Evolutionary conservation across 1,140 invertebrate species (phyloP).

Genomic region (Bacillus rossius): DNA sequence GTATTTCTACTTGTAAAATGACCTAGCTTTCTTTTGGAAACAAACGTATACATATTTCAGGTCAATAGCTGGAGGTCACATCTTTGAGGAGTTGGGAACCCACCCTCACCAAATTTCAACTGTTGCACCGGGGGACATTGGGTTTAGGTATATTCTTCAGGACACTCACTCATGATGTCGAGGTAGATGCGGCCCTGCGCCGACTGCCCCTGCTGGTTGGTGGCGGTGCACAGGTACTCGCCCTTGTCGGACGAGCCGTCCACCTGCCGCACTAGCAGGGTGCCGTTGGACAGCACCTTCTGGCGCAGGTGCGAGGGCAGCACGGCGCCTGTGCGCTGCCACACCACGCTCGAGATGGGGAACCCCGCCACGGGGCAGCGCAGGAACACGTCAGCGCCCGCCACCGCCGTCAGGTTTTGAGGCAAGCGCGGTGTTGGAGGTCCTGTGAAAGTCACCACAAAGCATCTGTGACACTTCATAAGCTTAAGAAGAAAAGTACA

Average conservation of each 20-base stretch:
- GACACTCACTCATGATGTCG: constrained; percentile 68
- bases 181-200: constrained; percentile 60
- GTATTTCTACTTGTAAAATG: too few relatives aligned
- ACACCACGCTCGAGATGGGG: constrained; percentile 62
- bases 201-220: constrained; percentile 67
- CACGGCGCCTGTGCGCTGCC: constrained; percentile 44
- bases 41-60: too few relatives aligned
- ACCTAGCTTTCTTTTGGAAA: too few relatives aligned
- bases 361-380: constrained; percentile 86
- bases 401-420: constrained; percentile 74
- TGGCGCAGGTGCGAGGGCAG: constrained; percentile 51
- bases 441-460: constrained; percentile 48
- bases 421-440: constrained; percentile 75
- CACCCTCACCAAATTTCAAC: too few relatives aligned
- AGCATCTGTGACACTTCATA: too few relatives aligned
- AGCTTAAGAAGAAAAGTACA: too few relatives aligned
- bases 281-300: constrained; percentile 60
- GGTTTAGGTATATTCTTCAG: too few relatives aligned
- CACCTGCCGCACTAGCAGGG: constrained; percentile 67
- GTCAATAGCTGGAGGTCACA: too few relatives aligned
- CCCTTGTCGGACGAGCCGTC: constrained; percentile 59
- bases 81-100: too few relatives aligned
- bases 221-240: constrained; percentile 77
- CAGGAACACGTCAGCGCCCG: constrained; percentile 67
- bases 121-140: too few relatives aligned